These are phyloP conservation scores for Bombyx mandarina DNA, from an alignment of 1,140 invertebrate species.

Conservation along the genomic window DNA sequence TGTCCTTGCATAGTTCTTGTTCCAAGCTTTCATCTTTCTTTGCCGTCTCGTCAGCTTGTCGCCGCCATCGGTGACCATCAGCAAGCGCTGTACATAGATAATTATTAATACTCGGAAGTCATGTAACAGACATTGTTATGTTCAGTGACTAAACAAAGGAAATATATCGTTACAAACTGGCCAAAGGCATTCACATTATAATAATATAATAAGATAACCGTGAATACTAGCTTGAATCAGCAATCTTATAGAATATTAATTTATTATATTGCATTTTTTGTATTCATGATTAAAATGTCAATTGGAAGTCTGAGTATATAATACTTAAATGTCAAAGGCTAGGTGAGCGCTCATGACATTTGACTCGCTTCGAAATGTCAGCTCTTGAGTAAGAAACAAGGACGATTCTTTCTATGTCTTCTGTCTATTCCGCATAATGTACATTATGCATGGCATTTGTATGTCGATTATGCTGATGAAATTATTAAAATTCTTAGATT, in stretches of 20 bases:
- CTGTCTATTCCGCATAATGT: constrained; percentile 33
- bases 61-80: constrained; percentile 64
- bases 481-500: constrained; percentile 61
- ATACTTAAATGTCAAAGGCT: constrained; percentile 56
- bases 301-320: constrained; percentile 24
- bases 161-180: background rate
- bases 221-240: background rate
- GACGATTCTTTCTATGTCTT: constrained; percentile 67
- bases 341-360: constrained; percentile 61
- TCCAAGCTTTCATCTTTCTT: constrained; percentile 91
- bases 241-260: constrained; percentile 5
- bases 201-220: background rate
- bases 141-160: background rate
- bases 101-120: too few species aligned
- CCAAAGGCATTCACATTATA: background rate
- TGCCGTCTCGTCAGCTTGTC: constrained; percentile 66
- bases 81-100: constrained; percentile 22
- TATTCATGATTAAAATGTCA: constrained; percentile 53
- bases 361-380: constrained; percentile 64
- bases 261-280: constrained; percentile 35
- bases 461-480: constrained; percentile 44
- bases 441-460: constrained; percentile 64
- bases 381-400: constrained; percentile 66
- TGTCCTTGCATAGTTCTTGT: constrained; percentile 91
- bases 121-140: constrained; percentile 12